phyloP scores from a whole-genome alignment of 2,888 invertebrate genomes.

The Agrotis puta region DNA sequence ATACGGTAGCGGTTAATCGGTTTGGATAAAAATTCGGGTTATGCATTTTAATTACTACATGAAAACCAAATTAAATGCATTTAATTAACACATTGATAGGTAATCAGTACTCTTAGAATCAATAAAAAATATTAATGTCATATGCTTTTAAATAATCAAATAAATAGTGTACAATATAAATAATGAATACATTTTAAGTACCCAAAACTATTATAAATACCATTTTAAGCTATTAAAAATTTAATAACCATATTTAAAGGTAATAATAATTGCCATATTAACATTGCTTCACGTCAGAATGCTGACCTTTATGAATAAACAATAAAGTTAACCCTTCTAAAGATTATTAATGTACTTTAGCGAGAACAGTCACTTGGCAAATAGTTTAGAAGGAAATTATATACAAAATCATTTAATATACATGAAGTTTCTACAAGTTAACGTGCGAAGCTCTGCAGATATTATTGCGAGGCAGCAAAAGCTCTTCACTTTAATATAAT shows the following conservation, averaged over 20 bases:
- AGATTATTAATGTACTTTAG: slow-evolving; percentile 42
- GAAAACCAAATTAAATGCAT: neutral
- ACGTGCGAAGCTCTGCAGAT: slow-evolving; percentile 5
- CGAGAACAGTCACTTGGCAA: slow-evolving; percentile 11
- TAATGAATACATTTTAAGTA: too few species aligned
- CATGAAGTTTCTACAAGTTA: slow-evolving; percentile 7
- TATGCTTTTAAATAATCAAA: neutral
- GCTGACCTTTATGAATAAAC: slow-evolving; percentile 42
- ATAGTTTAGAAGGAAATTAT: slow-evolving; percentile 30
- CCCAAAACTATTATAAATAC: neutral
- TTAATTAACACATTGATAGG: neutral
- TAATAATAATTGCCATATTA: slow-evolving; percentile 13
- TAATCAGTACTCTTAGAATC: neutral
- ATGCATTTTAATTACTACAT: neutral
- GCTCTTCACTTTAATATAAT: slow-evolving; percentile 1
- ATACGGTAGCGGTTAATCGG: neutral
- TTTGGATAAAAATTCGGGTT: neutral
- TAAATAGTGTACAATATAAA: neutral
- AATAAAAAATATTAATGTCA: neutral
- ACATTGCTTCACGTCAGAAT: neutral
- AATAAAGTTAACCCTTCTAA: slow-evolving; percentile 33
- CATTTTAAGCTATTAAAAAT: neutral
- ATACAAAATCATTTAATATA: slow-evolving; percentile 38
- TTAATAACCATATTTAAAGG: neutral
- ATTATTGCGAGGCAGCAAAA: neutral